Base-by-base conservation (phyloP, 2,113 vertebrate species). In the Platysternon megacephalum region DNA sequence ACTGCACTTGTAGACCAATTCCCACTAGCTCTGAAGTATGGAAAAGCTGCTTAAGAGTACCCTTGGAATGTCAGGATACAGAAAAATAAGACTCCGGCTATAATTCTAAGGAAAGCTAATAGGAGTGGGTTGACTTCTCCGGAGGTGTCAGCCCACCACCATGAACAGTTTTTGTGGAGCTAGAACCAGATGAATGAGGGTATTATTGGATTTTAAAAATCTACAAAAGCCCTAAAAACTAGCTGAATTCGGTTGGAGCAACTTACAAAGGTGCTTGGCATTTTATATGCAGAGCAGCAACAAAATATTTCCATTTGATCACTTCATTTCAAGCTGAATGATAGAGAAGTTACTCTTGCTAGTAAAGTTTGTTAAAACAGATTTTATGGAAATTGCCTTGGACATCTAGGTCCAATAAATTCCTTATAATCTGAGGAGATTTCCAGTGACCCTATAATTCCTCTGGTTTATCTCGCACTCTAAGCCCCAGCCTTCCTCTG, bases 21-120 rank as follows among this genome's bases (percentile, higher is more conserved):
- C 5, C 16, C 0, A 0, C 65, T 61, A 11, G 8, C 61, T 21
- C 3, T 1, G 35, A 0, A 0, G 2, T 32, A 74, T 1, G 0
- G 44, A 46, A 88, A 13, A 44, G 85, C 56, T 79, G 48, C 74
- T 87, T 17, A 42, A 42, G 0, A 74, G 82, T 0, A 0, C 17
- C 24, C 42, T 46, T 9, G 7, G 42, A 7, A 46, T 78, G 29
- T 44, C 55, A 26, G 28, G 13, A 3, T 14, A 35, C 26, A 39
- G 22, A 52, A 61, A 51, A 52, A n/a, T 12, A 74, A 10, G 61
- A n/a, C 28, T 42, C 32, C 22, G 76, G 21, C 8, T 26, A 29
- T 14, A 44, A 26, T 24, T 56, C 35, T 76, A n/a, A 82, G 58
- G n/a, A 42, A 82, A 0, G 16, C 11, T 0, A 2, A 79, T 0